Evolutionary conservation across 1,140 invertebrate species (phyloP).

Genomic region (Cydia pomonella): DNA sequence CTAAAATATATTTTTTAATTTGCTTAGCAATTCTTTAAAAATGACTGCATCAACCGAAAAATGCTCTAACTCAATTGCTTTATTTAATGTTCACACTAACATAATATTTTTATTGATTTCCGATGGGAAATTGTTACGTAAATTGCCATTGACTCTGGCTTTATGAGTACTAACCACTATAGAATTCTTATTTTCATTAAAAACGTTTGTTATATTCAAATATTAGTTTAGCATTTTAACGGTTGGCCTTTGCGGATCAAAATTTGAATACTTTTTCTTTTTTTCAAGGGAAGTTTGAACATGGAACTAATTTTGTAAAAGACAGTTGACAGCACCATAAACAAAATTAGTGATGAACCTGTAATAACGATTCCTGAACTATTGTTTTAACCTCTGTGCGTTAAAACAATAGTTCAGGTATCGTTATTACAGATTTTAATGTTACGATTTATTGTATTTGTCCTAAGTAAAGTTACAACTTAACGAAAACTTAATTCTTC

Average conservation of each 20-base stretch:
- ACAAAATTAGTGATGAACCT: slow-evolving; percentile 28
- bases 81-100: neutral
- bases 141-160: no score
- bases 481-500: no score
- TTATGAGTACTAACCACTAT: neutral
- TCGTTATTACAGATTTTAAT: no score
- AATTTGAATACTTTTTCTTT: slow-evolving; percentile 17
- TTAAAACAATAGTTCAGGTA: neutral
- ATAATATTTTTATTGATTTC: slow-evolving; percentile 2
- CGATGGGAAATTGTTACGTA: neutral
- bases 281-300: slow-evolving; percentile 1
- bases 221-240: slow-evolving; percentile 25
- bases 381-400: no score
- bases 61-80: no score
- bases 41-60: no score
- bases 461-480: no score
- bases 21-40: no score
- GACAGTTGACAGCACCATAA: slow-evolving; percentile 10
- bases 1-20: no score
- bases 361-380: no score
- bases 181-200: slow-evolving; percentile 16
- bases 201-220: slow-evolving; percentile 9
- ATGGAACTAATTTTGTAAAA: slow-evolving; percentile 16
- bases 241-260: neutral
- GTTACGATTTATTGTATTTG: no score